phyloP scores from a whole-genome alignment of 2,797 vertebrate species.

The Botia kubotai region DNA sequence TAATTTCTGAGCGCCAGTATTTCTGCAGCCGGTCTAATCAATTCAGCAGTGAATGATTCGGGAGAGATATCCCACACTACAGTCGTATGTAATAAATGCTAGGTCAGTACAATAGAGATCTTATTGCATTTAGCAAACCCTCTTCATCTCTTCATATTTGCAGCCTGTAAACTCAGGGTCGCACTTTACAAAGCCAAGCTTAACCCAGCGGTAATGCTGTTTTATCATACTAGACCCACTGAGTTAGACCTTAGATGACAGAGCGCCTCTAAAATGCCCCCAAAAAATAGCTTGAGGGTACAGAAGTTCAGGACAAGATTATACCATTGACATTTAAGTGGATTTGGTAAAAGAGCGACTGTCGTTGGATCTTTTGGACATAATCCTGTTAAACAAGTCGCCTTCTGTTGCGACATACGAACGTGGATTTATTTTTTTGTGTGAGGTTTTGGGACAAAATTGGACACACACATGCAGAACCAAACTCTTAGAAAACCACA shows the following conservation, averaged over 20 bases:
- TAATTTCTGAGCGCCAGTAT: conserved; percentile 33
- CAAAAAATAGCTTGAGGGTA: neutral
- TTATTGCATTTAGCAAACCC: conserved; percentile 22
- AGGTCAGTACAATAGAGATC: conserved; percentile 17
- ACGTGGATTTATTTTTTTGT: conserved; percentile 14
- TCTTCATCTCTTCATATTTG: conserved; percentile 13
- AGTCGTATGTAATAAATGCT: conserved; percentile 26
- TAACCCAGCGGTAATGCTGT: neutral
- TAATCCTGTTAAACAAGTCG: conserved; percentile 50
- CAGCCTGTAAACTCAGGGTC: neutral
- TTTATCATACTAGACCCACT: neutral
- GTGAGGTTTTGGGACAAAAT: neutral
- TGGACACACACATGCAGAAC: neutral
- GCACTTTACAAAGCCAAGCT: neutral
- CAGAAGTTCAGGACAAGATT: neutral
- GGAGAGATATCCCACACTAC: conserved; percentile 12
- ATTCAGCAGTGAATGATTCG: conserved; percentile 16
- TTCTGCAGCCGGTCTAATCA: conserved; percentile 20
- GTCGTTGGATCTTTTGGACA: neutral
- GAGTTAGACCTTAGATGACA: neutral
- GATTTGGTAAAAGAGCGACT: conserved; percentile 28
- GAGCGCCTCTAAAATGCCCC: neutral
- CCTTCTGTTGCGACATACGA: conserved; percentile 24
- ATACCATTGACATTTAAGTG: conserved; percentile 32
- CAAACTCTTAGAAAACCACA: neutral